Base-by-base conservation (phyloP, 2,888 invertebrate genomes). In the Volucella bombylans region DNA sequence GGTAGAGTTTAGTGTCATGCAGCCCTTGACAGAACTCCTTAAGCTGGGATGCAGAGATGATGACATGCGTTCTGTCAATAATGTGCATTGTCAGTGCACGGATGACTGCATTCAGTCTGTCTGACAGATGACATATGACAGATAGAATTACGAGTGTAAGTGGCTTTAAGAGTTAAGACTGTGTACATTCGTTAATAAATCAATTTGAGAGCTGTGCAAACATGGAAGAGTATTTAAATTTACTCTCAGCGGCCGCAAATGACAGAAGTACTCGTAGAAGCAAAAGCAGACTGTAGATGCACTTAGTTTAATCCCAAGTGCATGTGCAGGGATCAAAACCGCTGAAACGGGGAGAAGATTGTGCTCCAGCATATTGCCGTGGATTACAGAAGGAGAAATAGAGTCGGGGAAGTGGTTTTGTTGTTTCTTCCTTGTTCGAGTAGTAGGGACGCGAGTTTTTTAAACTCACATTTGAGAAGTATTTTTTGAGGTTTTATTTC, bases 21-120 rank as follows among this genome's bases (percentile, higher is more conserved):
- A 65, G 59, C 11, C 14, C 65, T 77, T 67, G 65, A 67, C 77
- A 57, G 38, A 45, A 50, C 31, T 62, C 14, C 64, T 76, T 72
- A 65, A 71, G 65, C 69, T 52, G n/a, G 11, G 12, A 65, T 61
- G 65, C 65, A 78, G 18, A 38, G 69, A 83, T 50, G 80, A 80
- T 74, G 78, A 73, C 61, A 78, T 78, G 78, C 82, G 79, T 82
- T 82, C 76, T 73, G 83, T 83, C 83, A 83, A 83, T 80, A 80
- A 74, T 74, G 49, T 74, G 80, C 80, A 74, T 67, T 74, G 80
- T 67, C 80, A 61, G 64, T 64, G 54, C 38, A 65, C 47, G 61
- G 49, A 55, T 68, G 82, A 61, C 38, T 57, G 54, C 54, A 10
- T 54, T 64, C 15, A 38, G 67, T 67, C 50, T 72, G 31, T 31